Conservation (phyloP, 1,140 invertebrate species). For the Cheumatopsyche charites region DNA sequence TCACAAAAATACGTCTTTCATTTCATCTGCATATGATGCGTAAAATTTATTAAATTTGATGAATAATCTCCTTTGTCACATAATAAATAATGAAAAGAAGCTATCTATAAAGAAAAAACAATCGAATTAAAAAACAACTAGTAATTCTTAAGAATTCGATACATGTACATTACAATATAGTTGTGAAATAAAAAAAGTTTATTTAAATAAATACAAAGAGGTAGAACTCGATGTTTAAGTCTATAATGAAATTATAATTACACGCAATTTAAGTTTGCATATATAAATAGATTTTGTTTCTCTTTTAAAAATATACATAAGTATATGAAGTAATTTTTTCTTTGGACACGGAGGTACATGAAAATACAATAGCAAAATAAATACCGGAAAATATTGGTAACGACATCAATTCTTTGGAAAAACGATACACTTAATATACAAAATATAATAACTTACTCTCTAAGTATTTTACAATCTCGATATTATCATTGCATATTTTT, state of each 20-base stretch:
- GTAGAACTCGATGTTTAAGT: slow-evolving; percentile 17
- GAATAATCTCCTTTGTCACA: slow-evolving; percentile 11
- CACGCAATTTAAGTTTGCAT: slow-evolving; percentile 15
- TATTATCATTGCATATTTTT: slow-evolving; percentile 36
- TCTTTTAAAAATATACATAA: slow-evolving; percentile 14
- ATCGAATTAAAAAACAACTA: slow-evolving; percentile 21
- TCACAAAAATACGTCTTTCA: neutral
- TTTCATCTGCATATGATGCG: neutral
- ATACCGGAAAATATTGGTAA: slow-evolving; percentile 46
- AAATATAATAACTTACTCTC: slow-evolving; percentile 29
- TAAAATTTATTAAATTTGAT: neutral
- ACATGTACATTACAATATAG: neutral
- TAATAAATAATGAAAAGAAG: slow-evolving; percentile 10
- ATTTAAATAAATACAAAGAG: slow-evolving; percentile 1
- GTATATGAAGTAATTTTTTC: slow-evolving; percentile 12
- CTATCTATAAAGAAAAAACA: slow-evolving; percentile 10
- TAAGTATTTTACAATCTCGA: slow-evolving; percentile 36
- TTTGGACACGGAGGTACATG: slow-evolving; percentile 44
- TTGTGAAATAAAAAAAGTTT: neutral
- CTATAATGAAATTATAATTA: slow-evolving; percentile 42
- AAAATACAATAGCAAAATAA: slow-evolving; percentile 37
- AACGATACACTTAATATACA: slow-evolving; percentile 42
- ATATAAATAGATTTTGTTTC: slow-evolving; percentile 20
- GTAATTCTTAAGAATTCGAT: neutral
- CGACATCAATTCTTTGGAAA: slow-evolving; percentile 46